A percentile compares a stretch with the other conserved stretches of the same genome.
phyloP scores from a whole-genome alignment of 2,113 vertebrate genomes.

The Halcyon malimbica region DNA sequence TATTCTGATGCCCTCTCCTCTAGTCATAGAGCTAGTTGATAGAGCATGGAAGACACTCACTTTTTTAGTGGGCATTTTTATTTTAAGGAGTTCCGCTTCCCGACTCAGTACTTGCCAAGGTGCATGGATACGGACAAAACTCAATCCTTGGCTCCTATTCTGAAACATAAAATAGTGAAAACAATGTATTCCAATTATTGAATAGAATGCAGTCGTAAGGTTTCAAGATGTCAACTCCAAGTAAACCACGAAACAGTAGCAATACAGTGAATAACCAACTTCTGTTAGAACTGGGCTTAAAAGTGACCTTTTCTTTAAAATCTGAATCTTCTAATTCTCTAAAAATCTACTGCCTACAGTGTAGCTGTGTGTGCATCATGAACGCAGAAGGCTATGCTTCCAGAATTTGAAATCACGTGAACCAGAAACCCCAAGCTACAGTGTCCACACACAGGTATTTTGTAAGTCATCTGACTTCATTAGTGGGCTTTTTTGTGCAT shows the following conservation, averaged over 20 bases:
- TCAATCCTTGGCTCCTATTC: slow-evolving; percentile 82
- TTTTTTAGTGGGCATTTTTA: slow-evolving; percentile 97
- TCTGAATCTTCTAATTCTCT: neutral
- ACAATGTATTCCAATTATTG: neutral
- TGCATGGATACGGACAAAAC: slow-evolving; percentile 92
- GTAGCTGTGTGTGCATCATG: neutral
- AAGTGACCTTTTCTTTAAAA: neutral
- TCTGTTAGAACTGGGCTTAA: neutral
- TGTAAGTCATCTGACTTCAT: neutral
- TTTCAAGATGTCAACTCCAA: neutral
- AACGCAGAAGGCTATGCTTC: neutral
- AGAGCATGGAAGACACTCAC: slow-evolving; percentile 71
- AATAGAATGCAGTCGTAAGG: neutral
- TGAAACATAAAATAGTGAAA: slow-evolving; percentile 63
- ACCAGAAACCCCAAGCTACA: neutral
- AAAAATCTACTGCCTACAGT: neutral
- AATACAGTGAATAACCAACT: neutral
- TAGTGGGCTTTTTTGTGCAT: neutral
- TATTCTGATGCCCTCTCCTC: neutral
- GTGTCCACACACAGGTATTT: neutral
- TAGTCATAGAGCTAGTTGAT: neutral
- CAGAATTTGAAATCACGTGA: neutral
- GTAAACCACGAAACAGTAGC: neutral
- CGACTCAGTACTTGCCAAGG: slow-evolving; percentile 94
- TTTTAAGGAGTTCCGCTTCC: slow-evolving; percentile 96